A percentile compares a stretch with the other conserved stretches of the same genome.
Conservation (phyloP, 1,140 invertebrate genomes). For the Drosophila neocordata region DNA sequence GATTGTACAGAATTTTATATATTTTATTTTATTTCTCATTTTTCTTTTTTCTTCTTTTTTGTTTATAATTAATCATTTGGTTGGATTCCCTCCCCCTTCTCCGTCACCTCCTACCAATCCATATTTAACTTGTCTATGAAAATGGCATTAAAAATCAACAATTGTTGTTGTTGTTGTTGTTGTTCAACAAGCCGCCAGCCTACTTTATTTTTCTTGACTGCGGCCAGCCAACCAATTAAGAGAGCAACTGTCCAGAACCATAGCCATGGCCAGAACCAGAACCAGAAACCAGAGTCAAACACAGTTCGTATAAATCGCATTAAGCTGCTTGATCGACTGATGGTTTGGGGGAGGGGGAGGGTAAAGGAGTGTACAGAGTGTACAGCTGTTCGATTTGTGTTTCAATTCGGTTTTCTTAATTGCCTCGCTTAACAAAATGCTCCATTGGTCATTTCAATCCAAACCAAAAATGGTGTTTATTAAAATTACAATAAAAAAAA, state of each 20-base stretch:
- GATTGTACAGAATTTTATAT: too few relatives aligned
- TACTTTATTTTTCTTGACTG: conserved; percentile 79
- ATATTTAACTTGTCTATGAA: conserved; percentile 78
- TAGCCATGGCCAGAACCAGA: not conserved
- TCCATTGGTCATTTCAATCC: conserved; percentile 12
- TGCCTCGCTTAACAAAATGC: conserved; percentile 73
- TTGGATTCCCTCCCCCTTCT: not conserved
- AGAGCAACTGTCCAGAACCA: conserved; percentile 45
- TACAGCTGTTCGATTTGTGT: conserved; percentile 75
- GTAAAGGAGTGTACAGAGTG: not conserved
- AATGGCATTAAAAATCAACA: conserved; percentile 73
- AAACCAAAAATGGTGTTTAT: conserved; percentile 79
- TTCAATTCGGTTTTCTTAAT: conserved; percentile 68
- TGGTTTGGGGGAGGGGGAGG: not conserved
- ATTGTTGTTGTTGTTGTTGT: conserved; percentile 15
- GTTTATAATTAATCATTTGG: conserved; percentile 73
- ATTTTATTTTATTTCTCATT: not conserved
- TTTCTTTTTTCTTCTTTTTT: not conserved
- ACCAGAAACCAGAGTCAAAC: conserved; percentile 37
- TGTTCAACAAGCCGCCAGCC: conserved; percentile 22
- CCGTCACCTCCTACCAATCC: not conserved
- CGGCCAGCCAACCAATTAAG: conserved; percentile 79
- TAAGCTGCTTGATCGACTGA: conserved; percentile 49
- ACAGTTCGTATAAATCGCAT: conserved; percentile 80
- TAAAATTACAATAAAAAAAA: conserved; percentile 58